A percentile compares a stretch with the other conserved stretches of the same genome.
Conservation (phyloP, 2,888 invertebrate species). For the Icerya purchasi region DNA sequence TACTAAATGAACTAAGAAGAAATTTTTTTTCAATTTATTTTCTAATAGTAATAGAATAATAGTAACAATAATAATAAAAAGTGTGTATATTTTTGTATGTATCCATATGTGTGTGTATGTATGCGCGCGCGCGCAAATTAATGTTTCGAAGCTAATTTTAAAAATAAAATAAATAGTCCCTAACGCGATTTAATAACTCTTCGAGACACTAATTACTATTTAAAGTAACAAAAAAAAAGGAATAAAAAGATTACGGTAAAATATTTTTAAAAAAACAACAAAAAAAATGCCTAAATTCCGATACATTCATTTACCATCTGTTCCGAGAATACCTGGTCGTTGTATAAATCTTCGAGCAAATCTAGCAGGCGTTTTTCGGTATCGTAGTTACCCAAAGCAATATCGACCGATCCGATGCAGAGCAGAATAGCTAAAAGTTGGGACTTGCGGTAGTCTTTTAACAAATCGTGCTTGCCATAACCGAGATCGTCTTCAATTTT, state of each 20-base stretch:
- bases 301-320: constrained; percentile 8
- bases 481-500: constrained; percentile 34
- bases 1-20: too few relatives aligned
- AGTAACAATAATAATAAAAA: too few relatives aligned
- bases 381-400: constrained; percentile 50
- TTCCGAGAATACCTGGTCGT: constrained; percentile 34
- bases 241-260: neutral
- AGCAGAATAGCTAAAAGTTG: constrained; percentile 51
- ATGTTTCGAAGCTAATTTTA: too few relatives aligned
- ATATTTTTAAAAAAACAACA: neutral
- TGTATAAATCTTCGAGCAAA: constrained; percentile 47
- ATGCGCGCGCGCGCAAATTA: too few relatives aligned
- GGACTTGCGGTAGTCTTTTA: constrained; percentile 37
- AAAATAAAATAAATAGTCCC: too few relatives aligned
- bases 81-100: too few relatives aligned
- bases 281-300: constrained; percentile 1
- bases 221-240: too few relatives aligned
- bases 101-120: too few relatives aligned
- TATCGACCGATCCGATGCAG: constrained; percentile 60
- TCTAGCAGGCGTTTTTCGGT: constrained; percentile 54
- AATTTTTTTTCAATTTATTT: too few relatives aligned
- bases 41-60: too few relatives aligned
- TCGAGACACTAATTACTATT: neutral
- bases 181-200: too few relatives aligned
- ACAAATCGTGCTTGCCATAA: constrained; percentile 32